Conservation (phyloP, 2,888 invertebrate genomes). For the Hetaerina titia region DNA sequence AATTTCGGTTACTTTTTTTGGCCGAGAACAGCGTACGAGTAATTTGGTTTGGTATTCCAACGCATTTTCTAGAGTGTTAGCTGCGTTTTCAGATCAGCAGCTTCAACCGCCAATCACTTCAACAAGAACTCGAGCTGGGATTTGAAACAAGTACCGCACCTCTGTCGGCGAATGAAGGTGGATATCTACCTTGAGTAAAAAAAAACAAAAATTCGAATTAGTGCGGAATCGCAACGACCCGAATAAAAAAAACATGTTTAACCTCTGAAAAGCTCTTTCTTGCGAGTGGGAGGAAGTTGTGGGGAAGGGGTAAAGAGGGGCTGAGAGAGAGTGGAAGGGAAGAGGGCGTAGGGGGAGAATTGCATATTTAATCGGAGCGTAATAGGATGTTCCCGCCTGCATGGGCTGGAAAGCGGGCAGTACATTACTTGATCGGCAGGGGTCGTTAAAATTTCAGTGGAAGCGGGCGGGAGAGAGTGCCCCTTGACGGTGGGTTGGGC, state of each 20-base stretch:
- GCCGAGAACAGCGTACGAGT: no score
- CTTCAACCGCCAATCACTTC: no score
- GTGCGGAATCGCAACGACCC: neutral
- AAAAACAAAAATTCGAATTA: neutral
- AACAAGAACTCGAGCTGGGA: no score
- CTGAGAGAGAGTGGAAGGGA: neutral
- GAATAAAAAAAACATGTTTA: neutral
- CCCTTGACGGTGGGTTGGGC: neutral
- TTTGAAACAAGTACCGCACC: no score
- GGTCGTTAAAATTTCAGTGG: neutral
- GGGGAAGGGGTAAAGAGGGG: neutral
- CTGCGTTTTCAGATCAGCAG: no score
- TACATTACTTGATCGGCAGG: neutral
- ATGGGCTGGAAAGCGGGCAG: neutral
- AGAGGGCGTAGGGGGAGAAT: neutral
- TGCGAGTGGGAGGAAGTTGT: neutral
- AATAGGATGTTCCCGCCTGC: neutral
- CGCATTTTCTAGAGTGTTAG: no score
- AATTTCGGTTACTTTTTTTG: no score
- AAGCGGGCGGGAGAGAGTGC: neutral
- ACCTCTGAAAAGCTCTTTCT: neutral
- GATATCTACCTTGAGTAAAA: no score
- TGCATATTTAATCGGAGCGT: neutral
- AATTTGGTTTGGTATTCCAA: no score
- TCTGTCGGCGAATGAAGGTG: no score